Conservation (phyloP, 2,113 vertebrate genomes). For the Strix uralensis region DNA sequence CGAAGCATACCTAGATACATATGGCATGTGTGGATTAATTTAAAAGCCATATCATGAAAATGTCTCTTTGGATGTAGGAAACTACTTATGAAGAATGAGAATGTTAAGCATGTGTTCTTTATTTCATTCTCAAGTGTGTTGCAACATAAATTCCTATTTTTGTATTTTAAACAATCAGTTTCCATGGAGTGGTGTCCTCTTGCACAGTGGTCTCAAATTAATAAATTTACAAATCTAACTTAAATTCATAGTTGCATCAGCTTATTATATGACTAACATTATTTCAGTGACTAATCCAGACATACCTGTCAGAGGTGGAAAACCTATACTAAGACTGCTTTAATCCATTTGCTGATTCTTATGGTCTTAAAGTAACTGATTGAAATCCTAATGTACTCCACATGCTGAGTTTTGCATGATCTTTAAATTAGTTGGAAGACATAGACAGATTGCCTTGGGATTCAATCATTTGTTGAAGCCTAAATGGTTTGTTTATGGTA, state of each 20-base stretch:
- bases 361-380: background rate
- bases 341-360: background rate
- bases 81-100: background rate
- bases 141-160: background rate
- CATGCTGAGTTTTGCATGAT: background rate
- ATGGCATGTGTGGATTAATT: background rate
- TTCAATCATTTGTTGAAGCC: background rate
- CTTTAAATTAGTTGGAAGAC: background rate
- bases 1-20: background rate
- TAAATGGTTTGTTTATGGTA: background rate
- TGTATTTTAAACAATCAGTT: background rate
- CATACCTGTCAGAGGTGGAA: background rate
- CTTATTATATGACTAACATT: background rate
- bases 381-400: background rate
- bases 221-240: background rate
- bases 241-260: background rate
- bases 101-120: accelerated
- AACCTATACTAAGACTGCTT: background rate
- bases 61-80: background rate
- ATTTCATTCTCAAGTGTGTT: background rate
- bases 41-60: background rate
- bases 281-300: background rate
- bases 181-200: background rate
- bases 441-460: background rate
- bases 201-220: background rate